Evolutionary conservation across 2,113 vertebrate genomes (phyloP), one percentile per base, ranked within the genome.

Genomic region (Thymallus thymallus): DNA sequence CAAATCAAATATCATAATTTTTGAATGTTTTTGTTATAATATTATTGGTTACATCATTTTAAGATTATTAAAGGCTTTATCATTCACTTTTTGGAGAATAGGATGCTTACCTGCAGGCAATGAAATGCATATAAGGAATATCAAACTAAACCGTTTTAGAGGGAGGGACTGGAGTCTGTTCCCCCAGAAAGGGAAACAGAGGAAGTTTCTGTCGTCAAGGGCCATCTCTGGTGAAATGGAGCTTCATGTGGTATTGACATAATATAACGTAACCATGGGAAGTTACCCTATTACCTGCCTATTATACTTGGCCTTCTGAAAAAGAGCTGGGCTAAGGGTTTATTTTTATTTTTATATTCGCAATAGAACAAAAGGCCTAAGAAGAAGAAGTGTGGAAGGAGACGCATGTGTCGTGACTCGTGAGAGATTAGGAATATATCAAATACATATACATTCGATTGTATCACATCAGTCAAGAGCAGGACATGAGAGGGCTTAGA

Each of bases 121-220:
- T 71, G 29, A 35, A 61, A 35, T 62, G 1, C 30, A 41, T 55
- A 60, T 22, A 16, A 23, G 70, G 29, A 72, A 51, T 51, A 51
- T 51, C 13, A 51, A 30, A 35, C 30, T 29, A 60, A 62, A 26
- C 56, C 20, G 70, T 62, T 72, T 72, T 72, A 62, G 56, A 72
- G 41, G 29, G 20, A 72, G 7, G 61, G 9, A 41, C n/a, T 22
- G 30, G 56, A 61, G 32, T 23, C 14, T 45, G n/a, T 41, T 7
- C 24, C 55, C 35, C 35, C 29, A 56, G 16, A 18, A 61, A 61
- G 32, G 32, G 56, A 18, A 26, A 45, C 58, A 14, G 10, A 71
- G 56, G n/a, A 72, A 62, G 56, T 61, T 46, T 41, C 32, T 32
- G 30, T 16, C 64, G 30, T 66, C 30, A 66, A 18, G 56, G 56